Percentiles rank a stretch among this genome's conserved stretches.
These are phyloP conservation scores for Saguinus midas DNA, from an alignment of 2,113 vertebrate species.

Conservation along the genomic window DNA sequence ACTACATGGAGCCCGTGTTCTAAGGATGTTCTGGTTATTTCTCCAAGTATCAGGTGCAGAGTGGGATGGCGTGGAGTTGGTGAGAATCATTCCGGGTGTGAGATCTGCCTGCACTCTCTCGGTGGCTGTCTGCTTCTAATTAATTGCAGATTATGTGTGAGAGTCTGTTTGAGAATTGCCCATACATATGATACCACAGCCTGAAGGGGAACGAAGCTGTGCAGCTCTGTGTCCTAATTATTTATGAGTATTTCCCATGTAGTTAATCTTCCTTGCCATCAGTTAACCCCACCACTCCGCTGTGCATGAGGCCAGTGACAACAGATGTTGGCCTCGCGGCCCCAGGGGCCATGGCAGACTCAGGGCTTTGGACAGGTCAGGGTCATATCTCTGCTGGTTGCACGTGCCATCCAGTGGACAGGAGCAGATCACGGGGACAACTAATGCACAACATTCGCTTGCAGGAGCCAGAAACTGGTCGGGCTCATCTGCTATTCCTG, in stretches of 20 bases:
- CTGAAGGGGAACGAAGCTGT: slow-evolving; percentile 34
- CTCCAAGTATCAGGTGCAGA: rapidly evolving
- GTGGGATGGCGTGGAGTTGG: rapidly evolving
- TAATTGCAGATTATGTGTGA: slow-evolving; percentile 11
- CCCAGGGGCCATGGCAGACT: background rate
- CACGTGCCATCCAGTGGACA: background rate
- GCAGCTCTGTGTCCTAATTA: slow-evolving; percentile 29
- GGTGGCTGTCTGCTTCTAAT: background rate
- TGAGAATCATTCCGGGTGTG: background rate
- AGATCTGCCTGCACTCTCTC: background rate
- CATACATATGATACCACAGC: background rate
- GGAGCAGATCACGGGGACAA: background rate
- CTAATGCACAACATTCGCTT: background rate
- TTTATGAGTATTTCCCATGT: slow-evolving; percentile 16
- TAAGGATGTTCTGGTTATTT: background rate
- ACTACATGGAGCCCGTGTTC: rapidly evolving
- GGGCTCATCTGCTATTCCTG: background rate
- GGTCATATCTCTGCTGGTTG: background rate
- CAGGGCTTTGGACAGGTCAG: background rate
- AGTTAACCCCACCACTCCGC: background rate
- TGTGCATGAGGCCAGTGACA: background rate
- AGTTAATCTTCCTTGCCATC: slow-evolving; percentile 27
- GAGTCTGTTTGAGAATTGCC: slow-evolving; percentile 18
- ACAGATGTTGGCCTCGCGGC: background rate
- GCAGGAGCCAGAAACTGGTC: background rate